These are phyloP conservation scores for Adrianichthys oophorus DNA, from an alignment of 2,797 vertebrate genomes.

Conservation along the genomic window DNA sequence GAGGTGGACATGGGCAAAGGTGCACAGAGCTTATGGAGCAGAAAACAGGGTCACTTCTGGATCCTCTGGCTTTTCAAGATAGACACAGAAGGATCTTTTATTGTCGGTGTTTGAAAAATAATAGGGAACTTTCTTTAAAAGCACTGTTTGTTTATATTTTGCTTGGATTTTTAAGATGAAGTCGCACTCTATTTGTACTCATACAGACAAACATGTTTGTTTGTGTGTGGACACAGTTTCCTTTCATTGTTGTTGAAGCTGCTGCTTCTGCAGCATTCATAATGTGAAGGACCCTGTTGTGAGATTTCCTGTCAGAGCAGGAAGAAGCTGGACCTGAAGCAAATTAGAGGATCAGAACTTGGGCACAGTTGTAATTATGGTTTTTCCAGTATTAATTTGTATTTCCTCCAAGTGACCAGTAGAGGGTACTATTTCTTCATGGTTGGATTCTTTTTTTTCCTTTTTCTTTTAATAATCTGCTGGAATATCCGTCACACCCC, in stretches of 20 bases:
- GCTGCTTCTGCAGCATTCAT: constrained; percentile 77
- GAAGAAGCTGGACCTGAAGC: constrained; percentile 26
- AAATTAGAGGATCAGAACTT: constrained; percentile 36
- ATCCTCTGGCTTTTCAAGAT: constrained; percentile 56
- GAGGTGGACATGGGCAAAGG: constrained; percentile 48
- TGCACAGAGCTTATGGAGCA: constrained; percentile 67
- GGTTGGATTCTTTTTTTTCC: constrained; percentile 14
- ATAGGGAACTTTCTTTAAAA: constrained; percentile 70
- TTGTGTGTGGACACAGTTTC: constrained; percentile 46
- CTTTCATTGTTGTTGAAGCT: constrained; percentile 56
- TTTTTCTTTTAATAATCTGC: too few species aligned
- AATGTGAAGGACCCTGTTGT: constrained; percentile 79
- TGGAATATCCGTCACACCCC: too few species aligned
- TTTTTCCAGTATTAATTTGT: constrained; percentile 52
- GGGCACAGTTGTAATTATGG: constrained; percentile 45
- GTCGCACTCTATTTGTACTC: constrained; percentile 48
- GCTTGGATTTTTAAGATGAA: constrained; percentile 67
- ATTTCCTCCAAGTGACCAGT: constrained; percentile 46
- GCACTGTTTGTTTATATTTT: constrained; percentile 76
- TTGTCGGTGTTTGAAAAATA: constrained; percentile 56
- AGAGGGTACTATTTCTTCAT: constrained; percentile 52
- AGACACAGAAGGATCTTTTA: constrained; percentile 59
- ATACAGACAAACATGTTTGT: background rate
- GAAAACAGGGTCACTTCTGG: constrained; percentile 73
- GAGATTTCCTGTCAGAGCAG: constrained; percentile 43